phyloP scores from a whole-genome alignment of 2,797 vertebrate genomes.

The Clarias fuscus region DNA sequence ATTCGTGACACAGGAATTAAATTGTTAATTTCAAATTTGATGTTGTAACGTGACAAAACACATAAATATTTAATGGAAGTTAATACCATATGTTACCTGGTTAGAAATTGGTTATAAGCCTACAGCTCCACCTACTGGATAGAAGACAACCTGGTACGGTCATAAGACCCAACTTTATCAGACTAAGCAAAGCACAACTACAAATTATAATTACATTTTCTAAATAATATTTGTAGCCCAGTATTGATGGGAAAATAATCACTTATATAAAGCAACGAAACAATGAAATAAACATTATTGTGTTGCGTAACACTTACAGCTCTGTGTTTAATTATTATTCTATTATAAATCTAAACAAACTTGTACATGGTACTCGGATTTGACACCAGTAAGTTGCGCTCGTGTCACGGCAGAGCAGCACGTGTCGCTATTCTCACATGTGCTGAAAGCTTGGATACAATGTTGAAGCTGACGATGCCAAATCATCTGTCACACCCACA shows the following conservation, averaged over 20 bases:
- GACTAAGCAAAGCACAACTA: neutral
- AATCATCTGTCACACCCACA: slow-evolving; percentile 21
- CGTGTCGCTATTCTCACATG: slow-evolving; percentile 23
- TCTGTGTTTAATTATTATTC: too few relatives aligned
- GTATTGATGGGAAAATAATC: neutral
- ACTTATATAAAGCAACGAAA: neutral
- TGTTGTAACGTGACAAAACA: neutral
- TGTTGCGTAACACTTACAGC: neutral
- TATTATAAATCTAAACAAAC: neutral
- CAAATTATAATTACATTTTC: neutral
- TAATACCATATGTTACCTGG: too few relatives aligned
- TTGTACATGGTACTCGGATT: neutral
- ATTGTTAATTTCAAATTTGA: neutral
- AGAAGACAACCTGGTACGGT: neutral
- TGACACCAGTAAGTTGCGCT: neutral
- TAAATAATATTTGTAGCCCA: neutral
- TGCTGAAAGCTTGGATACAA: neutral
- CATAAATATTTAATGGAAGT: neutral
- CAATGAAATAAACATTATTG: neutral
- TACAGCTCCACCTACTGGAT: slow-evolving; percentile 22
- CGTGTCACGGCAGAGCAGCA: slow-evolving; percentile 10
- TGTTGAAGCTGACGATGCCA: slow-evolving; percentile 15
- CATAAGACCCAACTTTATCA: neutral
- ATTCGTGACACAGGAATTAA: neutral
- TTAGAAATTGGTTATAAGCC: slow-evolving; percentile 14